These are phyloP conservation scores for Siniperca undulata DNA, from an alignment of 2,797 vertebrate genomes.

Conservation along the genomic window DNA sequence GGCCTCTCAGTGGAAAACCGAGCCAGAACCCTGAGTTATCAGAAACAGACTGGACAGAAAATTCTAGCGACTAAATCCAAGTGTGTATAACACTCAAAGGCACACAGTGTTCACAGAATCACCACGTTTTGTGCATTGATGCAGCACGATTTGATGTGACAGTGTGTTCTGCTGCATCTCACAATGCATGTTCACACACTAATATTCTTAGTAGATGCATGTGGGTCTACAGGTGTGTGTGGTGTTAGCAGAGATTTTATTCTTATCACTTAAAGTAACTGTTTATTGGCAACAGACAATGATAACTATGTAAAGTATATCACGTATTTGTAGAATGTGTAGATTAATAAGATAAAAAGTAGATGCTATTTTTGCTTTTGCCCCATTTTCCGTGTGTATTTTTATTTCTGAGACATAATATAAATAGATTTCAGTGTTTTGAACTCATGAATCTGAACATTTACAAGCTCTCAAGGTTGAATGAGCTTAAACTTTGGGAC, in stretches of 20 bases:
- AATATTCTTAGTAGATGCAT: not conserved
- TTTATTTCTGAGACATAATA: not conserved
- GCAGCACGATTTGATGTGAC: conserved; percentile 13
- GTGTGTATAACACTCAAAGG: not conserved
- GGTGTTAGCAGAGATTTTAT: not conserved
- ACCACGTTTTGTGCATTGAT: not conserved
- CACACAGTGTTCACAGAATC: conserved; percentile 15
- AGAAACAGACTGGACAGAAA: not conserved
- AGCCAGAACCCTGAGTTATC: not conserved
- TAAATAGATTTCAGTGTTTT: conserved; percentile 5
- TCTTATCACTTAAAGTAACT: not conserved
- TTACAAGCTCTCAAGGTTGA: not conserved
- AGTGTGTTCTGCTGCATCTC: conserved; percentile 18
- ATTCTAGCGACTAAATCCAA: conserved; percentile 6
- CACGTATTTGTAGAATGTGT: not conserved
- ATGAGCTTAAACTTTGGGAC: conserved; percentile 15
- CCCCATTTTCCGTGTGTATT: not conserved
- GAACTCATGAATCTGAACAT: not conserved
- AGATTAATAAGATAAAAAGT: not conserved
- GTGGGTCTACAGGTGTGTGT: not conserved
- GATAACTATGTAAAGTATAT: too few relatives aligned
- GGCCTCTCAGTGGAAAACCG: not conserved
- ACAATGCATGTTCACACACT: conserved; percentile 3
- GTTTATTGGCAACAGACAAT: not conserved
- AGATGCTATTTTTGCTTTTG: not conserved